Evolutionary conservation across 2,113 vertebrate genomes (phyloP), one percentile per base, ranked within the genome.

Genomic region (Syngnathoides biaculeatus): DNA sequence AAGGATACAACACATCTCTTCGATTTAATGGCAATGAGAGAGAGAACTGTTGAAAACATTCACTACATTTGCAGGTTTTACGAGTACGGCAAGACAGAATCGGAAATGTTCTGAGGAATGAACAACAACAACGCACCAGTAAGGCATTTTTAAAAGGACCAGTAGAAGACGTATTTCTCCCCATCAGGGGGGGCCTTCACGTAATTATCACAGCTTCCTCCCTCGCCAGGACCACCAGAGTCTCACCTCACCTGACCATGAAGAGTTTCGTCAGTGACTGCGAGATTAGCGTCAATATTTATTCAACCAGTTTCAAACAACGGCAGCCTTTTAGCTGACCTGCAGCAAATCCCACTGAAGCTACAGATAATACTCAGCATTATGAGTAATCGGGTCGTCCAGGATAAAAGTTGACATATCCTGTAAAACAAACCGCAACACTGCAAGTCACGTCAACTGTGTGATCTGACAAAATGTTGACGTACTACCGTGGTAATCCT

Each of bases 381-480:
- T 71, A 71, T 50, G 77, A 60, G 52, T 85, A 82, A 85, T 84
- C 82, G 69, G 69, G 52, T 71, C 58, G 38, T 63, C 71, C 40
- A 62, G 71, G 65, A 82, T 80, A 20, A 77, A 78, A 71, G 30
- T 60, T 0, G 22, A 58, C 74, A 60, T 65, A 58, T 56, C 2
- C 14, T 61, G 58, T 50, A 50, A 77, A 62, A 58, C 79, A 74
- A 78, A 67, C 64, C 3, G 30, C 67, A 59, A 1, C 3, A 11
- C 50, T 47, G 64, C 30, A 22, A 26, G 55, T 52, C 27, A 52
- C 43, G 42, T 62, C 15, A 62, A 7, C 30, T 58, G 15, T 58
- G 30, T 14, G 15, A 47, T 15, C 3, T 47, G 45, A 47, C 45
- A 1, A 58, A 9, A 27, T 39, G 27, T 12, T 56, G 7, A 4